Evolutionary conservation across 2,888 invertebrate genomes (phyloP).

Genomic region (Conus canariensis): DNA sequence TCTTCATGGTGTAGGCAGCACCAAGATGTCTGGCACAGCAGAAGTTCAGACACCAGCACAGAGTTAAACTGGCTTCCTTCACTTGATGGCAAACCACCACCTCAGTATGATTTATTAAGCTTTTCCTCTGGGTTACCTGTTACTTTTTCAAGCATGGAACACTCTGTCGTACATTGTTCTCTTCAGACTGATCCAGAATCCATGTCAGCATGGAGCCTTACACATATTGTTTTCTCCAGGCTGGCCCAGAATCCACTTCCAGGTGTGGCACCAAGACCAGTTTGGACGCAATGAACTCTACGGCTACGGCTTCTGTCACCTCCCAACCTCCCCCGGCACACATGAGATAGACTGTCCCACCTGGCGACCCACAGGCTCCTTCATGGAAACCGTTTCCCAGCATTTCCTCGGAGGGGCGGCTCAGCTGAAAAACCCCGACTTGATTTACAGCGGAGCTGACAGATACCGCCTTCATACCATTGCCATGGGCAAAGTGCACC

Average conservation of each 20-base stretch:
- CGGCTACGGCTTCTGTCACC: conserved; percentile 90
- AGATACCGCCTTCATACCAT: conserved; percentile 89
- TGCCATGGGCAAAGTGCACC: conserved; percentile 89
- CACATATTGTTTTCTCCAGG: conserved; percentile 81
- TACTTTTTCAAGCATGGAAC: no score
- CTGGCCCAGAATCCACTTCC: conserved; percentile 96
- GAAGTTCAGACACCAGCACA: no score
- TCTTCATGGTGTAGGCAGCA: no score
- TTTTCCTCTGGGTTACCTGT: no score
- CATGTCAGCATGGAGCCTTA: no score
- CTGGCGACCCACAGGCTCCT: conserved; percentile 84
- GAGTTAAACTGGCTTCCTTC: no score
- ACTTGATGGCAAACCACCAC: no score
- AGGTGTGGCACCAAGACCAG: conserved; percentile 95
- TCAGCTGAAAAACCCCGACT: conserved; percentile 82
- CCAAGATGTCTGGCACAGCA: no score
- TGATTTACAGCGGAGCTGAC: conserved; percentile 81
- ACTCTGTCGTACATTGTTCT: no score
- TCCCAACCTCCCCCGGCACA: conserved; percentile 90
- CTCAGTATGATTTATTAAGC: no score
- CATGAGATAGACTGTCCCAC: conserved; percentile 89
- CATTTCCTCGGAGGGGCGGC: conserved; percentile 85
- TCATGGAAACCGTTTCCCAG: conserved; percentile 84
- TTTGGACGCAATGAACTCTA: conserved; percentile 92
- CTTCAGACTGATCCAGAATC: no score